A percentile compares a stretch with the other conserved stretches of the same genome.
Evolutionary conservation across 2,797 vertebrate species (phyloP).

Genomic region (Muscicapa comitata): DNA sequence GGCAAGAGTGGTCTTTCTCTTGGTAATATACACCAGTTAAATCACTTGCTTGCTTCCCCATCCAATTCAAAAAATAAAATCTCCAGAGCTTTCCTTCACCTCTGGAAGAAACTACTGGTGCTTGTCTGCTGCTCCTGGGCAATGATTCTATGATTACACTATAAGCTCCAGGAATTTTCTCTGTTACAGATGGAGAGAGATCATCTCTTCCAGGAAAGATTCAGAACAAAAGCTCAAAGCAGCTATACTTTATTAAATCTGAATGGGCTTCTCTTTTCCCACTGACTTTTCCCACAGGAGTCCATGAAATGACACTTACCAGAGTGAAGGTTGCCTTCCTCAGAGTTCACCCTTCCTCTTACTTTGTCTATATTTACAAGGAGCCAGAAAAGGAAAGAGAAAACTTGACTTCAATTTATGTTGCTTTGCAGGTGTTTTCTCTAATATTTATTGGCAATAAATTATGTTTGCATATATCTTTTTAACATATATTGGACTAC

Average conservation of each 20-base stretch:
- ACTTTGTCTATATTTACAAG: background rate
- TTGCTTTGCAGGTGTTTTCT: background rate
- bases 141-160: background rate
- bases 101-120: background rate
- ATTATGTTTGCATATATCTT: background rate
- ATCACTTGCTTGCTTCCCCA: background rate
- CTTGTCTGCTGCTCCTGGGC: background rate
- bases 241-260: background rate
- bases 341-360: background rate
- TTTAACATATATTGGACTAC: background rate
- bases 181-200: background rate
- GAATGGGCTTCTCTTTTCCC: background rate
- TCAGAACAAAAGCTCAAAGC: background rate
- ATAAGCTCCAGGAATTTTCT: background rate
- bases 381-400: background rate
- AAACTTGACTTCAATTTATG: background rate
- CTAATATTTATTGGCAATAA: background rate
- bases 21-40: background rate
- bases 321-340: background rate
- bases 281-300: background rate
- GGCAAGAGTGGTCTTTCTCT: background rate
- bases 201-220: background rate
- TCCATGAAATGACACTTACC: background rate
- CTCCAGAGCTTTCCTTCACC: background rate
- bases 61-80: background rate